Percentiles rank a stretch among this genome's conserved stretches.
phyloP scores from a whole-genome alignment of 2,797 vertebrate genomes.

The Champsocephalus gunnari region DNA sequence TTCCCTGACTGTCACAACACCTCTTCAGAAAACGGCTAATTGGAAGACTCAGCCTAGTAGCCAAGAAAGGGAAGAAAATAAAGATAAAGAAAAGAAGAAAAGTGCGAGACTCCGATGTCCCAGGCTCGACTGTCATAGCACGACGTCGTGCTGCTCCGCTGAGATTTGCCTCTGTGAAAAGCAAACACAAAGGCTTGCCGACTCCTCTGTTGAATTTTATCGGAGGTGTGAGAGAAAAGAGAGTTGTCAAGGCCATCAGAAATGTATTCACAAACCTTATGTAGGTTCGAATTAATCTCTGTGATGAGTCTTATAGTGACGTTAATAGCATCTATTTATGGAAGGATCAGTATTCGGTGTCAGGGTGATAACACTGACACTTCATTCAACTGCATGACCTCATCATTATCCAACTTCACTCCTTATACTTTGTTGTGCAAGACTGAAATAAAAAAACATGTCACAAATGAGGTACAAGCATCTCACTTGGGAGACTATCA shows the following conservation, averaged over 20 bases:
- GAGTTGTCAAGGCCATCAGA: constrained; percentile 74
- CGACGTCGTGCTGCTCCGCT: constrained; percentile 65
- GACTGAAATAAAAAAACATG: constrained; percentile 60
- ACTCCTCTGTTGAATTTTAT: constrained; percentile 65
- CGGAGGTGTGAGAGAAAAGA: constrained; percentile 69
- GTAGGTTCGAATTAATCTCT: constrained; percentile 68
- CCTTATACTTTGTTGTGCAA: constrained; percentile 58
- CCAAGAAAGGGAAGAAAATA: constrained; percentile 48
- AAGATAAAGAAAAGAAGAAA: constrained; percentile 60
- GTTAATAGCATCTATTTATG: constrained; percentile 73
- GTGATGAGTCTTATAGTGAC: constrained; percentile 55
- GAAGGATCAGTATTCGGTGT: constrained; percentile 60
- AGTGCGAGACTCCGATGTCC: constrained; percentile 71
- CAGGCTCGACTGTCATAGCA: constrained; percentile 72
- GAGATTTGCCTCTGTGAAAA: constrained; percentile 76
- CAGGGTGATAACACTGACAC: constrained; percentile 45
- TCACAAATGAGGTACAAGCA: constrained; percentile 69
- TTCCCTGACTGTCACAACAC: constrained; percentile 76
- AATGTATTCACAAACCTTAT: constrained; percentile 64
- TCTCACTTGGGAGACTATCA: constrained; percentile 67
- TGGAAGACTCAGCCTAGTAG: constrained; percentile 69
- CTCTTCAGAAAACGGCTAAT: constrained; percentile 79
- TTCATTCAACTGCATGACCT: constrained; percentile 65
- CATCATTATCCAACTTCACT: constrained; percentile 52
- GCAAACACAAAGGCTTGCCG: constrained; percentile 75